These are phyloP conservation scores for Chloroceryle inda DNA, from an alignment of 2,797 vertebrate genomes.

Conservation along the genomic window DNA sequence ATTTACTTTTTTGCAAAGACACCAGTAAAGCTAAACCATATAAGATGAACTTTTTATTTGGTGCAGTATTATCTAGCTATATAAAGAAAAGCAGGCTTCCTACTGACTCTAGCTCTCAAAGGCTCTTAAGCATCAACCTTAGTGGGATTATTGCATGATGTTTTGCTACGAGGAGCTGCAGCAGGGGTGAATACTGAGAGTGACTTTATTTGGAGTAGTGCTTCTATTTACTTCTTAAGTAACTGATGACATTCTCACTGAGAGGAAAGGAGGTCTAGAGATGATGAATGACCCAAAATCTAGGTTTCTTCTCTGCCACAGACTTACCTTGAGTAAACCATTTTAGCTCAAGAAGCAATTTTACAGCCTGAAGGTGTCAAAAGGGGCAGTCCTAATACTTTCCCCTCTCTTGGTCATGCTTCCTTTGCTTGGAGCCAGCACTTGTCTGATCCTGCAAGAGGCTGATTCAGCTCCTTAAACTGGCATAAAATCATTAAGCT, in stretches of 20 bases:
- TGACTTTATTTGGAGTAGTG: background rate
- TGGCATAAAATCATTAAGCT: background rate
- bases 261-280: background rate
- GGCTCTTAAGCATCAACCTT: background rate
- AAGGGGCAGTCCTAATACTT: background rate
- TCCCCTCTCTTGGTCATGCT: background rate
- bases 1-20: background rate
- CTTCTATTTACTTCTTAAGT: background rate
- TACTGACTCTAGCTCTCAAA: background rate
- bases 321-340: background rate
- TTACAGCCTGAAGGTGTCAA: background rate
- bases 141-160: background rate
- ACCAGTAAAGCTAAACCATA: background rate
- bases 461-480: background rate
- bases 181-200: background rate
- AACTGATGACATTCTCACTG: background rate
- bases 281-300: background rate
- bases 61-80: background rate
- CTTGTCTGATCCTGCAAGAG: background rate
- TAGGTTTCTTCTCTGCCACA: background rate
- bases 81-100: background rate
- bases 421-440: background rate
- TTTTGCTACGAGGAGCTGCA: background rate
- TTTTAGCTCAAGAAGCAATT: background rate
- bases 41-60: fast-evolving